phyloP scores from a whole-genome alignment of 2,113 vertebrate genomes.

The Dolichallabes microphthalmus region DNA sequence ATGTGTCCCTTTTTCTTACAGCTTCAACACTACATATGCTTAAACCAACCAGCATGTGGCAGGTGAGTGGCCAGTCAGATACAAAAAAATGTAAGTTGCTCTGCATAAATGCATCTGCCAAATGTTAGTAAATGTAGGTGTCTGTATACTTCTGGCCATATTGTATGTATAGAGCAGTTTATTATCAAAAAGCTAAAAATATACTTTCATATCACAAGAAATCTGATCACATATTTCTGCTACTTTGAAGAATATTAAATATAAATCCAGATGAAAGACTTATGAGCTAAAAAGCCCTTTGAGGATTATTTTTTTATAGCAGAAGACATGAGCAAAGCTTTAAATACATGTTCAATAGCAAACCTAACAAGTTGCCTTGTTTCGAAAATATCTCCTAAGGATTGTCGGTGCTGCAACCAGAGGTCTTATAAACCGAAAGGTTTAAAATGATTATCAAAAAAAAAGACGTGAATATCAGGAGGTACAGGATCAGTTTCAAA shows the following conservation, averaged over 20 bases:
- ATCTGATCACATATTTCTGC: slow-evolving; percentile 45
- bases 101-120: too few relatives aligned
- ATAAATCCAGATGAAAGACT: slow-evolving; percentile 60
- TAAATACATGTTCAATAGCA: slow-evolving; percentile 23
- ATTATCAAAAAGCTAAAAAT: neutral
- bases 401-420: neutral
- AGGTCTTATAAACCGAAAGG: neutral
- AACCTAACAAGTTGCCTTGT: slow-evolving; percentile 40
- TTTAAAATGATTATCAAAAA: slow-evolving; percentile 6
- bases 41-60: neutral
- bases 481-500: neutral
- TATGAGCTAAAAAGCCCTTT: slow-evolving; percentile 32
- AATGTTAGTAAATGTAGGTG: too few relatives aligned
- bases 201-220: slow-evolving; percentile 31
- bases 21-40: neutral
- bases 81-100: too few relatives aligned
- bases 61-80: too few relatives aligned
- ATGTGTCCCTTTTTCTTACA: neutral
- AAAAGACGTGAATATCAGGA: neutral
- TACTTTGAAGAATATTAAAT: slow-evolving; percentile 60
- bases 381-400: neutral
- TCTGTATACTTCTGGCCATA: too few relatives aligned
- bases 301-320: slow-evolving; percentile 13
- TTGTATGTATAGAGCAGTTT: neutral
- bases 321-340: slow-evolving; percentile 31